Percentiles rank a stretch among this genome's conserved stretches.
phyloP scores from a whole-genome alignment of 2,888 invertebrate species.

The Ctena decussata region DNA sequence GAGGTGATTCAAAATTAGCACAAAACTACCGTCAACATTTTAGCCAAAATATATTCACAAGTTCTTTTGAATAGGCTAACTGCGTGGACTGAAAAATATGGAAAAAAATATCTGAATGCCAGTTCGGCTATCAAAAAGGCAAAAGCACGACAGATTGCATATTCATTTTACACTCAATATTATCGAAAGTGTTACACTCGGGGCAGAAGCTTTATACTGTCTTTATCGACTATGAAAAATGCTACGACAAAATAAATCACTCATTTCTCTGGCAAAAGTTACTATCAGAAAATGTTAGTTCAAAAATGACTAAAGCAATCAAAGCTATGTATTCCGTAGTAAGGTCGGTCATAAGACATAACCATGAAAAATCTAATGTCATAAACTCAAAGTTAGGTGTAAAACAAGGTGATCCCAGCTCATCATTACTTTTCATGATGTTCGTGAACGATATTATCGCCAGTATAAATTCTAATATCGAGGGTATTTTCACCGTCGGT shows the following conservation, averaged over 20 bases:
- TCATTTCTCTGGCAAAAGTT: background rate
- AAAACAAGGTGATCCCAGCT: background rate
- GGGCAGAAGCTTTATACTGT: background rate
- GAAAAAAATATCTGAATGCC: background rate
- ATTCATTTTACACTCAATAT: background rate
- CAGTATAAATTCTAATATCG: background rate
- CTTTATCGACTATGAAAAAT: background rate
- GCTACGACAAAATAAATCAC: background rate
- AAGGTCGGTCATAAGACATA: background rate
- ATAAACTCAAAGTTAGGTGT: background rate
- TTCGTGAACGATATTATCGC: too few species aligned
- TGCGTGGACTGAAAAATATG: background rate
- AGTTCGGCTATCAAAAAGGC: background rate
- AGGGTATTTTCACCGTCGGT: background rate
- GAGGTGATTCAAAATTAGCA: background rate
- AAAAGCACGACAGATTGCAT: background rate
- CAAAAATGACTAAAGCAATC: background rate
- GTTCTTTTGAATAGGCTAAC: background rate
- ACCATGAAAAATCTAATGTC: background rate
- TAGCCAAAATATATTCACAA: background rate
- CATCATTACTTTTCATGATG: background rate
- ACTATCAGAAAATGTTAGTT: background rate
- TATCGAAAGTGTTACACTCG: background rate
- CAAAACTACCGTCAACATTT: background rate
- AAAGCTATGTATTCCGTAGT: background rate